Percentiles rank a stretch among this genome's conserved stretches.
Conservation (phyloP, 2,888 invertebrate species). For the Ormia ochracea region DNA sequence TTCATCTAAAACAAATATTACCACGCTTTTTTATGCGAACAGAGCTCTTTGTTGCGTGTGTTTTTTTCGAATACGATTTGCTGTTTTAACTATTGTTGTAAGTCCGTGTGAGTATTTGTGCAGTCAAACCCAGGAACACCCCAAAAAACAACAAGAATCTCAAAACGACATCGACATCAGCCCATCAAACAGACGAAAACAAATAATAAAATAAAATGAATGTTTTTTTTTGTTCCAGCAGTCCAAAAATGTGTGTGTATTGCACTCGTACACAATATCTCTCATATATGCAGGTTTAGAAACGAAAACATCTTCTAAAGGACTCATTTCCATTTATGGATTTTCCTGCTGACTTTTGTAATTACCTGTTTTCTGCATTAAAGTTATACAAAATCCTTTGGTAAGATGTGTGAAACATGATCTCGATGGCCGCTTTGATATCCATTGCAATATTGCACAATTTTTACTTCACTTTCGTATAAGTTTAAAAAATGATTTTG, state of each 20-base stretch:
- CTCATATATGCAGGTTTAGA: background rate
- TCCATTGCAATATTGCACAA: too few species aligned
- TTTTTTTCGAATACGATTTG: slow-evolving; percentile 30
- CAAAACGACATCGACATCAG: slow-evolving; percentile 26
- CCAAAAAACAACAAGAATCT: slow-evolving; percentile 40
- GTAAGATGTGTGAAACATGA: too few species aligned
- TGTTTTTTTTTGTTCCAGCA: slow-evolving; percentile 10
- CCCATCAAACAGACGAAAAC: slow-evolving; percentile 36
- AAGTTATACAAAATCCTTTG: too few species aligned
- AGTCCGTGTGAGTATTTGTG: slow-evolving; percentile 27
- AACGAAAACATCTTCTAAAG: background rate
- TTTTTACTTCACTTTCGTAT: too few species aligned
- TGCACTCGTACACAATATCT: background rate
- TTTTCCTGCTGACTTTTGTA: too few species aligned
- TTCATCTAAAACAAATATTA: slow-evolving; percentile 49
- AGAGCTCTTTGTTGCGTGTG: background rate
- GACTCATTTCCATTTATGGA: background rate
- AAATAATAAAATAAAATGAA: slow-evolving; percentile 37
- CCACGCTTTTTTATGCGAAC: slow-evolving; percentile 48
- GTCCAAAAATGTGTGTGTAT: too few species aligned
- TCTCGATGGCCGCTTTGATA: too few species aligned
- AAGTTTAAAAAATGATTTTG: too few species aligned
- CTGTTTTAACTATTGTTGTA: slow-evolving; percentile 40
- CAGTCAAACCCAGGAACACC: slow-evolving; percentile 54
- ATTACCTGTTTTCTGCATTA: too few species aligned